A percentile compares a stretch with the other conserved stretches of the same genome.
Conservation (phyloP, 2,797 vertebrate genomes). For the Mus caroli region DNA sequence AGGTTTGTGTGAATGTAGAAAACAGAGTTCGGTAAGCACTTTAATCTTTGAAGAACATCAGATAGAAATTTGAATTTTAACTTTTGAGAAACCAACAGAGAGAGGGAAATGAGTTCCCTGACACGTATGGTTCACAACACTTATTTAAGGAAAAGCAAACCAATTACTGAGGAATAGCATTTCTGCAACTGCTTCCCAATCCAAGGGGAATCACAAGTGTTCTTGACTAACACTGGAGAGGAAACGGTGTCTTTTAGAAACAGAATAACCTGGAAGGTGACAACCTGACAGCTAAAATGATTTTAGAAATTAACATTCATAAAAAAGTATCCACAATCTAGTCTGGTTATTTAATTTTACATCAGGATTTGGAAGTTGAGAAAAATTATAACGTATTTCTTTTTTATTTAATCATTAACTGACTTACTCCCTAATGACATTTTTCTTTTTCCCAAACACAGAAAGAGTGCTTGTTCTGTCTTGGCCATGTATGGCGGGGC, state of each 20-base stretch:
- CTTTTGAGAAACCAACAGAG: constrained; percentile 16
- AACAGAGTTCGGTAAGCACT: not conserved
- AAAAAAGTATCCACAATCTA: not conserved
- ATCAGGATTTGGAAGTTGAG: not conserved
- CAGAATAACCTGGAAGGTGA: not conserved
- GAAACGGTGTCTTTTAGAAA: not conserved
- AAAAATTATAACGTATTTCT: not conserved
- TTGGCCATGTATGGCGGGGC: not conserved
- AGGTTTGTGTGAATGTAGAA: not conserved
- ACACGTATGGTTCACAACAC: not conserved
- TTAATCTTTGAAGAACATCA: not conserved
- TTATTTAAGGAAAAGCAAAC: constrained; percentile 2
- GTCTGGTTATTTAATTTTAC: not conserved
- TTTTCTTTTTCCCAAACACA: not conserved
- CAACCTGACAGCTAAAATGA: not conserved
- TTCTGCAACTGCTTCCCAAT: not conserved
- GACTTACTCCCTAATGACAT: not conserved
- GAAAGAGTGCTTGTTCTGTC: not conserved
- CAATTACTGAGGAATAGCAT: not conserved
- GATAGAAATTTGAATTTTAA: constrained; percentile 9
- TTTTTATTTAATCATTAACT: not conserved
- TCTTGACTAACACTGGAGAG: not conserved
- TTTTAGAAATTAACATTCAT: not conserved
- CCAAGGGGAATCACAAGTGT: not conserved
- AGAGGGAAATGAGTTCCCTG: not conserved